Evolutionary conservation across 2,113 vertebrate species (phyloP), one percentile per base, ranked within the genome.

Genomic region (Heteronetta atricapilla): DNA sequence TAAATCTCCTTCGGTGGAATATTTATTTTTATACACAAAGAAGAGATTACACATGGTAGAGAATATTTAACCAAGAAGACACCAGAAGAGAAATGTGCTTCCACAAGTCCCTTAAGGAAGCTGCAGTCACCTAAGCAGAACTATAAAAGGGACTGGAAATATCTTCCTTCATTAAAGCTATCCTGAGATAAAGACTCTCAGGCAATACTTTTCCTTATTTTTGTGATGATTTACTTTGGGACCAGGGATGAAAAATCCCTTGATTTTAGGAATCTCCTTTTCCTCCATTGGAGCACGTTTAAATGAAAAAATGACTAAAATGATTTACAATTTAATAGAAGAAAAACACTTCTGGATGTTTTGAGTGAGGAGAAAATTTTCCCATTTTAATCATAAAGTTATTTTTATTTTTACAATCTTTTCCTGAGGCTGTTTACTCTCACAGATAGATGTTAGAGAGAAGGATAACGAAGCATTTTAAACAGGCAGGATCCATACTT

Each of bases 11-110:
- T 74, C 52, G 58, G 16, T 67, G n/a, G 52, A 80, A 70, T 88
- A 90, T 56, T 81, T 72, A 56, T 72, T 94, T 90, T n/a, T 92
- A 28, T 52, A 58, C 17, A 60, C 42, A 88, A 90, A 86, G 55
- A 82, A 62, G 77, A 84, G 38, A 80, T 76, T 31, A 72, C 8
- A 48, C 2, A 66, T 11, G 12, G 21, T 67, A 86, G 40, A 78
- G 52, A 77, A 67, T 63, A 88, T 67, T 90, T 86, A 86, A 82
- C 18, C 29, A 82, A 84, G 50, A 87, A n/a, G 33, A 91, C 12
- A 68, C 42, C 14, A 92, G 64, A 67, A 67, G 76, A 70, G 10
- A 88, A 91, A 73, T 20, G 46, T 11, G 36, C 17, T 80, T 91
- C n/a, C n/a, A 77, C 21, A 48, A 81, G 4, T 73, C 36, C 50